These are phyloP conservation scores for Garra rufa DNA, from an alignment of 2,113 vertebrate genomes.

Conservation along the genomic window DNA sequence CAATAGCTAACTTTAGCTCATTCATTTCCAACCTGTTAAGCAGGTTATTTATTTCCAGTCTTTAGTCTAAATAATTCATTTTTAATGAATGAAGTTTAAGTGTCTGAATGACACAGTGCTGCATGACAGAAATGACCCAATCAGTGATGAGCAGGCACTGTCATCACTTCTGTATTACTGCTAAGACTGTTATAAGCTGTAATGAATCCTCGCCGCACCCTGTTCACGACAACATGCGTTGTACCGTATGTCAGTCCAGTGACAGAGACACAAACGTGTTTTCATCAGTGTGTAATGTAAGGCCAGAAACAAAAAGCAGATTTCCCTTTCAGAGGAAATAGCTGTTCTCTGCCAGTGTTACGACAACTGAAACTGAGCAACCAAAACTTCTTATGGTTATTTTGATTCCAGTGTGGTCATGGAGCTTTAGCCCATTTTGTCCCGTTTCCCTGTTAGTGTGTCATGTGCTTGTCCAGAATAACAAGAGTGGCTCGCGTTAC, in stretches of 20 bases:
- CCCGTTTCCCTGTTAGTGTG: not conserved
- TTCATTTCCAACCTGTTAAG: not conserved
- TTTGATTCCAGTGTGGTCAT: slow-evolving; percentile 9
- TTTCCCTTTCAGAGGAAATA: not conserved
- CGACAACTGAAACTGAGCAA: not conserved
- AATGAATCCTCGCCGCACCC: slow-evolving; percentile 9
- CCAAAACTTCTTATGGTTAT: not conserved
- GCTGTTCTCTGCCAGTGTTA: not conserved
- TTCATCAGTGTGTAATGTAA: not conserved
- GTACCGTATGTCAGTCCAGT: not conserved
- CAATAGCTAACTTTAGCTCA: not conserved
- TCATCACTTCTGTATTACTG: slow-evolving; percentile 17
- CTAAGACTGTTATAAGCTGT: not conserved
- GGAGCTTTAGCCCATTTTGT: not conserved
- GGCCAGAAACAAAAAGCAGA: not conserved
- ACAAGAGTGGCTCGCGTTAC: not conserved
- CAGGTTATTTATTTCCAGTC: not conserved
- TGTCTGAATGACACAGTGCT: not conserved
- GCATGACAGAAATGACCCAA: not conserved
- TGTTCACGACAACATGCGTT: not conserved
- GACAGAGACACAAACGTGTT: slow-evolving; percentile 22
- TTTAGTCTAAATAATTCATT: not conserved
- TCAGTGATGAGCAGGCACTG: not conserved
- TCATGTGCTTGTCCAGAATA: slow-evolving; percentile 46
- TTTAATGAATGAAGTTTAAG: not conserved